Base-by-base conservation (phyloP, 1,140 invertebrate genomes). In the Belonocnema kinseyi region DNA sequence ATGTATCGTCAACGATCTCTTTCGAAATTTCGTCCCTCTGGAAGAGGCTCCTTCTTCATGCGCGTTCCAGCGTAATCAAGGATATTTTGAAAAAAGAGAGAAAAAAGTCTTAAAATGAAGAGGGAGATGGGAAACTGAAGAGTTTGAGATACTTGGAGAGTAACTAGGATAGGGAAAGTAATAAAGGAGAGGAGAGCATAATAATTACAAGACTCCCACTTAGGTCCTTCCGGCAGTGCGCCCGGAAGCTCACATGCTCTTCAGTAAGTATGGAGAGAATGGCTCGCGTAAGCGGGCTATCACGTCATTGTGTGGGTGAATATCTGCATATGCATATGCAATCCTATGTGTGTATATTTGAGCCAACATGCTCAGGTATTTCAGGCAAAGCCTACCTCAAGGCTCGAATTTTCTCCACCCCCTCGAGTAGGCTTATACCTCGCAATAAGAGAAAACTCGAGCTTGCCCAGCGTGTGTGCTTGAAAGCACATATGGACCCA, bases 361-460 rank as follows among this genome's bases (percentile, higher is more conserved):
- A 26, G 17, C 50, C 21, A 75, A 72, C 52, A 61, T 79, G 52
- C 72, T 33, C 56, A 40, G 58, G 66, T 76, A 26, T 71, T 33
- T 61, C 52, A 16, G 73, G 51, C 70, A 72, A n/a, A 77, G 56
- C 81, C 75, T 85, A 85, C 78, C 82, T 86, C 83, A 85, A 85
- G 85, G 80, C 81, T 84, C 78, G 80, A 81, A 86, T 85, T 84
- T 87, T 84, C 82, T 78, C 80, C 80, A 77, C 51, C 77, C 75
- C 21, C 77, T 50, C 61, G 61, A 76, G 78, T 54, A 77, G 79
- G 83, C 78, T 85, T 86, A 80, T 85, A 84, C 66, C 79, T 83
- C 81, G 76, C 83, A 83, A 85, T 85, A 84, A 88, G 80, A 82
- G 84, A 83, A 82, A 88, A 72, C 77, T 83, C 72, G 58, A 88